A percentile compares a stretch with the other conserved stretches of the same genome.
Evolutionary conservation across 2,113 vertebrate genomes (phyloP).

Genomic region (Columba janthina): DNA sequence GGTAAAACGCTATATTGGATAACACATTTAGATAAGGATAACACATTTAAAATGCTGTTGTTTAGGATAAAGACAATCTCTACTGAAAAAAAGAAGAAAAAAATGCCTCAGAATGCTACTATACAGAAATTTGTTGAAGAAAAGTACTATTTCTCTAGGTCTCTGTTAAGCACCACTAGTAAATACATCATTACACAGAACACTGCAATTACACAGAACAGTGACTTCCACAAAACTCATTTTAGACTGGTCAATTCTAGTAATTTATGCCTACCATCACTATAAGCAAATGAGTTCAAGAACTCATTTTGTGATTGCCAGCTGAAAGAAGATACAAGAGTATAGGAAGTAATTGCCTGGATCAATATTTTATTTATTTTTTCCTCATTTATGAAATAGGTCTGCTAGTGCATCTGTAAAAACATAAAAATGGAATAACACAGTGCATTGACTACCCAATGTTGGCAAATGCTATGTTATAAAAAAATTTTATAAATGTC

Average conservation of each 20-base stretch:
- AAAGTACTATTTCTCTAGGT: not conserved
- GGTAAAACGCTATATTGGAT: not conserved
- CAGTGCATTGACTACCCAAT: not conserved
- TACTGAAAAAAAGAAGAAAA: not conserved
- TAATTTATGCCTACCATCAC: conserved; percentile 39
- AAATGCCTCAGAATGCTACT: not conserved
- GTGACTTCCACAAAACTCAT: conserved; percentile 37
- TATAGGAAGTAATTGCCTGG: not conserved
- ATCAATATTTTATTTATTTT: conserved; percentile 40
- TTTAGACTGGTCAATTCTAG: conserved; percentile 15
- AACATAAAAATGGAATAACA: not conserved
- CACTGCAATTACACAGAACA: conserved; percentile 42
- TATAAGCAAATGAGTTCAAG: conserved; percentile 38
- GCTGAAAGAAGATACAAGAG: not conserved
- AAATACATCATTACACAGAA: conserved; percentile 9
- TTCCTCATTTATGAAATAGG: not conserved
- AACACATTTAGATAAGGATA: not conserved
- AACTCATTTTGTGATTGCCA: not conserved
- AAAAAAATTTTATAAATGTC: not conserved
- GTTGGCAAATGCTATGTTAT: not conserved
- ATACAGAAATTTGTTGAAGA: not conserved
- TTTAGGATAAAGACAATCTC: not conserved
- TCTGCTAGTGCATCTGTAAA: not conserved
- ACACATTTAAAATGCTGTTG: not conserved
- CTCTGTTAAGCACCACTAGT: not conserved